Percentiles rank a stretch among this genome's conserved stretches.
Evolutionary conservation across 2,797 vertebrate genomes (phyloP).

Genomic region (Loriculus beryllinus): DNA sequence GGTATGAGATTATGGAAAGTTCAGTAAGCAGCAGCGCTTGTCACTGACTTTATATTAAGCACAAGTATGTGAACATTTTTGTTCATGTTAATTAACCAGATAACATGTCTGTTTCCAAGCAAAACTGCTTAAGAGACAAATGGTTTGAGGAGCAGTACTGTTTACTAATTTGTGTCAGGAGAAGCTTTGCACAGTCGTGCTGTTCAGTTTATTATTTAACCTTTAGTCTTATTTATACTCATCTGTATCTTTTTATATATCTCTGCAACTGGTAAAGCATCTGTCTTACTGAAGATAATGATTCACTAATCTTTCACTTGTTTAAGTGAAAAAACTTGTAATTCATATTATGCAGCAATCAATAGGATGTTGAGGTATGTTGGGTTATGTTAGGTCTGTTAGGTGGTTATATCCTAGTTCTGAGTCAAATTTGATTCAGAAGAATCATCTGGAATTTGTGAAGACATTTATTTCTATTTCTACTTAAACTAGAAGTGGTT

Average conservation of each 20-base stretch:
- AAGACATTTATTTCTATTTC: background rate
- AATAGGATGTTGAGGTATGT: background rate
- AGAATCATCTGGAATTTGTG: background rate
- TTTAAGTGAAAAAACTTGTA: background rate
- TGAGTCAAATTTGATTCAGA: background rate
- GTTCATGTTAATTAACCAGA: background rate
- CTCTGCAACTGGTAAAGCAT: background rate
- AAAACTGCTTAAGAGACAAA: background rate
- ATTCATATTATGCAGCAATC: background rate
- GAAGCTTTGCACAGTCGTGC: background rate
- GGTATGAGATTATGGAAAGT: slow-evolving; percentile 40
- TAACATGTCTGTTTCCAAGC: background rate
- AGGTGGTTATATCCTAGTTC: background rate
- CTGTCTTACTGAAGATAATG: background rate
- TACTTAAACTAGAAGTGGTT: background rate
- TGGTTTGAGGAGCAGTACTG: background rate
- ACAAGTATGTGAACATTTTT: background rate
- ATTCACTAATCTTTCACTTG: background rate
- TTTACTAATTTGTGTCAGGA: background rate
- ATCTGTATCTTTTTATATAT: background rate
- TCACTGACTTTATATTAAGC: slow-evolving; percentile 8
- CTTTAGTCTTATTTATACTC: background rate
- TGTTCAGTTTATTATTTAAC: background rate
- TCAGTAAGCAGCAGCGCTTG: background rate
- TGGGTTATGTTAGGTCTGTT: background rate